Percentiles rank a stretch among this genome's conserved stretches.
phyloP scores from a whole-genome alignment of 30 jellyfish, hydroid and myxozoan genomes.

The Aurelia aurita complex sp. Pacific region DNA sequence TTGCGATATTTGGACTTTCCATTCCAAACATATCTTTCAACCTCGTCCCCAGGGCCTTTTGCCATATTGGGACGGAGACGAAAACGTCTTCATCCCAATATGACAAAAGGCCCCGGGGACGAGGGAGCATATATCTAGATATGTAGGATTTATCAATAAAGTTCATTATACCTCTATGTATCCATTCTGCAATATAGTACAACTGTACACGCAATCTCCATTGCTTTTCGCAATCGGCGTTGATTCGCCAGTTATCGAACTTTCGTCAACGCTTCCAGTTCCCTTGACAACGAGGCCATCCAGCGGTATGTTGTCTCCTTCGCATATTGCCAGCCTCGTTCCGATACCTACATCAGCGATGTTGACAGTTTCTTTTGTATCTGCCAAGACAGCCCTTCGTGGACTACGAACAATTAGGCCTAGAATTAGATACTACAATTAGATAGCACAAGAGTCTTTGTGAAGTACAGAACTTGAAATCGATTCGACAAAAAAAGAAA shows the following conservation, averaged over 20 bases:
- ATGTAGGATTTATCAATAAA: neutral
- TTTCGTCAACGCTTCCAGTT: slow-evolving; percentile 66
- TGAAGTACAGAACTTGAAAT: no score
- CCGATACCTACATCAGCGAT: slow-evolving; percentile 52
- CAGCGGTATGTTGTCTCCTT: slow-evolving; percentile 77
- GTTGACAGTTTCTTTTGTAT: slow-evolving; percentile 27
- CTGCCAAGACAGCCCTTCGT: slow-evolving; percentile 48
- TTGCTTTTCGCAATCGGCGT: slow-evolving; percentile 50
- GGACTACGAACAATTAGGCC: slow-evolving; percentile 16
- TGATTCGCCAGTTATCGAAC: slow-evolving; percentile 79
- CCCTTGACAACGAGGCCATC: slow-evolving; percentile 75
- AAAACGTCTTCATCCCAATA: no score
- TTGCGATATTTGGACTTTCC: no score
- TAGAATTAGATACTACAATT: no score
- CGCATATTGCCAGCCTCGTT: slow-evolving; percentile 41
- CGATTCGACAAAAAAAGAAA: no score
- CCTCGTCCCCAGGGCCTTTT: no score
- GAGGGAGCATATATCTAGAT: no score
- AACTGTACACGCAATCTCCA: slow-evolving; percentile 50
- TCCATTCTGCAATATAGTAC: slow-evolving; percentile 75
- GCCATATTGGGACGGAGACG: no score
- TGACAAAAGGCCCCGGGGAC: no score
- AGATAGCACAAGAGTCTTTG: no score
- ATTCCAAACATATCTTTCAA: no score
- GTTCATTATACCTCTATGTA: slow-evolving; percentile 23